Evolutionary conservation across 1,140 invertebrate genomes (phyloP), one percentile per base, ranked within the genome.

Genomic region (Monomorium pharaonis): DNA sequence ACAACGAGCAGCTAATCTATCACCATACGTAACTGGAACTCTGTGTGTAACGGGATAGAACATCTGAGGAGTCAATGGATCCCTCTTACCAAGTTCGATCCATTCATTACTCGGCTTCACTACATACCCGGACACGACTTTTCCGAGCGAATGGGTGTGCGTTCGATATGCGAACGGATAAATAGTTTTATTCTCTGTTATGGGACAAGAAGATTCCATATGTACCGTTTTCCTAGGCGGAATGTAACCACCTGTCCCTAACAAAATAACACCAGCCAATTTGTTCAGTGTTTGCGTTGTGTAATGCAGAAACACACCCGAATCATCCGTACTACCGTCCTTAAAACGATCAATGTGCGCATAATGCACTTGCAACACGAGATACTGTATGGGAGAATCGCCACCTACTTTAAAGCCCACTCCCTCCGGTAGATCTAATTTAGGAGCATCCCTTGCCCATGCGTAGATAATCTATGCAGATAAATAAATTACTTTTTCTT

Each of bases 291-390:
- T 96, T 89, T 95, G 93, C 89, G 97, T 96, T 0, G 98, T 98
- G 88, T 98, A 98, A 86, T 97, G 96, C 1, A 98, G 94, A 92
- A 97, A 96, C 24, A 98, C 96, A 24, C 98, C 98, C 18, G 98
- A 98, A 91, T 97, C 96, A 94, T 99, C 98, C 2, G 96, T 97
- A 77, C 95, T 95, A 2, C 97, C 97, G 94, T 97, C 97, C 97
- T 95, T 88, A 95, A 98, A 98, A 56, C 94, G 96, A 9, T 97
- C 95, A 72, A 98, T 96, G 78, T 97, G 95, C 0, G 97, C 96
- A 94, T 99, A 99, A 94, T 99, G 99, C 2, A 99, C 98, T 95
- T 99, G 99, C 4, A 99, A 94, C 1, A 98, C 97, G 33, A 98
- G 94, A 93, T 98, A 98, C 83, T 97, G 96, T 58, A 98, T 97